Conservation (phyloP, 2,113 vertebrate genomes). For the Phodopus roborovskii region DNA sequence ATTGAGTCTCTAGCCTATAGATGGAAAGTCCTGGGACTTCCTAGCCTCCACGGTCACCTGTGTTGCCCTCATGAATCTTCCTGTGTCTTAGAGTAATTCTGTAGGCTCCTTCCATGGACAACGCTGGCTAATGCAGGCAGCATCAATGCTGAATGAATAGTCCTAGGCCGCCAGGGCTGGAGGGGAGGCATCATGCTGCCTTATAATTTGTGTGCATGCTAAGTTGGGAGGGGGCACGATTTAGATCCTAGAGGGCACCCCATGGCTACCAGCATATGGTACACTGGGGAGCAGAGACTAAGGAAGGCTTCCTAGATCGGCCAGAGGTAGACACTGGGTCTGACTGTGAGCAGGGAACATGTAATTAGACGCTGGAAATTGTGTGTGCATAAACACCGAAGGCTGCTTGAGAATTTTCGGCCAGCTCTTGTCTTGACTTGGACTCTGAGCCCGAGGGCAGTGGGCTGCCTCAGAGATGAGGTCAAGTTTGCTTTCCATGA, state of each 20-base stretch:
- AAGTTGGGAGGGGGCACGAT: neutral
- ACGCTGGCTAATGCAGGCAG: neutral
- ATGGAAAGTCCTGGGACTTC: too few relatives aligned
- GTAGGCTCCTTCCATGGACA: neutral
- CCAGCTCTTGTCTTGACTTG: neutral
- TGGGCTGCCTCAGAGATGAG: constrained; percentile 44
- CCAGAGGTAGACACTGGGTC: neutral
- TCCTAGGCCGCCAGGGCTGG: neutral
- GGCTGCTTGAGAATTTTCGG: neutral
- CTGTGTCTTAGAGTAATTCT: neutral
- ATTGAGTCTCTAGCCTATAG: too few relatives aligned
- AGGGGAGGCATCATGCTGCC: neutral
- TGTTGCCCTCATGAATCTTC: neutral
- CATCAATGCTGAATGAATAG: neutral
- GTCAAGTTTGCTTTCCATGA: neutral
- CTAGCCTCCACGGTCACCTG: too few relatives aligned
- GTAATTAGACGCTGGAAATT: neutral
- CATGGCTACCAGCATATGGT: neutral
- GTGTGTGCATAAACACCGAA: neutral
- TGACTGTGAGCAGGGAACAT: neutral
- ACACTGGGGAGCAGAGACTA: neutral
- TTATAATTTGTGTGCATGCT: neutral
- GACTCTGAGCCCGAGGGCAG: neutral
- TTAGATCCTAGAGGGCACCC: too few relatives aligned
- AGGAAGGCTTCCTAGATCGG: constrained; percentile 28